Evolutionary conservation across 2,113 vertebrate species (phyloP).

Genomic region (Acrocephalus kingi): DNA sequence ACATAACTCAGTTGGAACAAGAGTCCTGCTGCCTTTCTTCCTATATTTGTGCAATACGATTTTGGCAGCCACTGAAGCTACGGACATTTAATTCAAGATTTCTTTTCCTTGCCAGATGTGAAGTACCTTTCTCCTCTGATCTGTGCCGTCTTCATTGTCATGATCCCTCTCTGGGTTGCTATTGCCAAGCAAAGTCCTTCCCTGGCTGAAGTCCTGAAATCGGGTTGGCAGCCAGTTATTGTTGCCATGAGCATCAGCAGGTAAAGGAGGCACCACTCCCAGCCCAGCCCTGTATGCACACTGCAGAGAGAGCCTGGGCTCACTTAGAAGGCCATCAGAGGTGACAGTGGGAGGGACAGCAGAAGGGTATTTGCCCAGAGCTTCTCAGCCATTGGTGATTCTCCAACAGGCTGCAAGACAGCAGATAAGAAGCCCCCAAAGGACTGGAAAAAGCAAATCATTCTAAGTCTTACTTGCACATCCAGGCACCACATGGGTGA

Average conservation of each 20-base stretch:
- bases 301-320: neutral
- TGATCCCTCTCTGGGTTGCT: slow-evolving; percentile 89
- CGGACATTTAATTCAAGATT: neutral
- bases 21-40: neutral
- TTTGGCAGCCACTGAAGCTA: neutral
- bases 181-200: slow-evolving; percentile 82
- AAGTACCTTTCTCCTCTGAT: slow-evolving; percentile 84
- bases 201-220: slow-evolving; percentile 84
- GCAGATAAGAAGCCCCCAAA: neutral
- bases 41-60: neutral
- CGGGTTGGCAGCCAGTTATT: slow-evolving; percentile 94
- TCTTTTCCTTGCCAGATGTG: slow-evolving; percentile 72
- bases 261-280: slow-evolving; percentile 55
- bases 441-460: neutral
- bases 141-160: slow-evolving; percentile 80
- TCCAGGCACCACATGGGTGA: neutral
- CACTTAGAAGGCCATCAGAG: neutral
- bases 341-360: neutral
- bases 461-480: neutral
- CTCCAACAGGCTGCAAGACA: neutral
- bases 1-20: neutral
- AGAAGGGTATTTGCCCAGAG: neutral
- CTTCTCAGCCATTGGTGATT: neutral
- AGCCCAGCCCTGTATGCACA: accelerated
- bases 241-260: slow-evolving; percentile 96